These are phyloP conservation scores for Drosophila mercatorum DNA, from an alignment of 2,888 invertebrate species.

Conservation along the genomic window DNA sequence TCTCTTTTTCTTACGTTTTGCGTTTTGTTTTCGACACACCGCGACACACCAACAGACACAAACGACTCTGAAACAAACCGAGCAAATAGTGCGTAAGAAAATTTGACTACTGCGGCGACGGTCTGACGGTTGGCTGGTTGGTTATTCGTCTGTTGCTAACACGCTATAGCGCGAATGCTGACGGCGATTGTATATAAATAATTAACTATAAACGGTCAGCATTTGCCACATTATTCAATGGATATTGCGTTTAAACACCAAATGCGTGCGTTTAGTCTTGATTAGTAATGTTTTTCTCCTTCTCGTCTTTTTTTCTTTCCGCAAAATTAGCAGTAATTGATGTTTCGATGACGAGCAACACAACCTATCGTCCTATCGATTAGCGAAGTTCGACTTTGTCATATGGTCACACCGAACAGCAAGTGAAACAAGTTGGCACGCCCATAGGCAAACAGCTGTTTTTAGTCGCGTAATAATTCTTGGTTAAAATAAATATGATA, in stretches of 20 bases:
- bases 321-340: slow-evolving; percentile 61
- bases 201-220: slow-evolving; percentile 40
- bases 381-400: neutral
- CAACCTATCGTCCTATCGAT: slow-evolving; percentile 35
- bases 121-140: slow-evolving; percentile 42
- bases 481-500: slow-evolving; percentile 62
- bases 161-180: slow-evolving; percentile 26
- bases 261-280: slow-evolving; percentile 43
- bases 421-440: slow-evolving; percentile 13
- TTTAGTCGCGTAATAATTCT: slow-evolving; percentile 48
- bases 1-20: slow-evolving; percentile 34
- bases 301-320: slow-evolving; percentile 46
- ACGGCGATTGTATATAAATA: slow-evolving; percentile 34
- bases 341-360: slow-evolving; percentile 46
- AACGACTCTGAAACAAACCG: slow-evolving; percentile 31
- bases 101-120: slow-evolving; percentile 59
- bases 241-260: slow-evolving; percentile 31
- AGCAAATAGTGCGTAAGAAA: slow-evolving; percentile 63
- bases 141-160: slow-evolving; percentile 44
- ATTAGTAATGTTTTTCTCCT: slow-evolving; percentile 53
- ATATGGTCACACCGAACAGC: slow-evolving; percentile 26
- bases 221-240: slow-evolving; percentile 53
- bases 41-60: slow-evolving; percentile 41
- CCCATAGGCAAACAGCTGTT: slow-evolving; percentile 37
- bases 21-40: slow-evolving; percentile 60